Conservation (phyloP, 2,113 vertebrate genomes). For the Genyomyrus donnyi region DNA sequence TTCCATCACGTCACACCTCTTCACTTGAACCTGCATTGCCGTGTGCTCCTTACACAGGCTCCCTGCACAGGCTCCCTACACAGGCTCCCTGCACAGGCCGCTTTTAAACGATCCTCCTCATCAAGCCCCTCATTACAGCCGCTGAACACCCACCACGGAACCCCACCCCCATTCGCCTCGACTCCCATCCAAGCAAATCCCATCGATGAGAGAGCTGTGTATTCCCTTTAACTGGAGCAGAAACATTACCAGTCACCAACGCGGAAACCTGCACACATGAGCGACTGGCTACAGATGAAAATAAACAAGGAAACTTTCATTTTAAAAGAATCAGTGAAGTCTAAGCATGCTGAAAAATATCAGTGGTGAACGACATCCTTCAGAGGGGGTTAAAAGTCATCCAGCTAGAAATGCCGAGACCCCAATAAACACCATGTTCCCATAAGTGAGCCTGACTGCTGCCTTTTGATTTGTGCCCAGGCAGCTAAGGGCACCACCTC, state of each 20-base stretch:
- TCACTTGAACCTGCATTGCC: background rate
- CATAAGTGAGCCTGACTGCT: background rate
- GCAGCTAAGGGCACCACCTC: background rate
- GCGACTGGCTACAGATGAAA: slow-evolving; percentile 17
- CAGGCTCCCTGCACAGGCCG: too few relatives aligned
- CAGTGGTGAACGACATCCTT: too few relatives aligned
- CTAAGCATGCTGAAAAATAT: background rate
- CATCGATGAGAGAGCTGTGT: slow-evolving; percentile 47
- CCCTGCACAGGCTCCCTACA: too few relatives aligned
- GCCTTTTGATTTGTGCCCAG: background rate
- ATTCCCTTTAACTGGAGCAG: slow-evolving; percentile 61
- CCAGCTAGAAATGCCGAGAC: background rate
- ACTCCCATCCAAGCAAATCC: slow-evolving; percentile 39
- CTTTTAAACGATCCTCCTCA: background rate
- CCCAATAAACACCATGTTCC: background rate
- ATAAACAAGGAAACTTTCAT: slow-evolving; percentile 11
- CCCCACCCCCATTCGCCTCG: slow-evolving; percentile 1
- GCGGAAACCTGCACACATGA: slow-evolving; percentile 31
- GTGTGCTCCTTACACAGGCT: background rate
- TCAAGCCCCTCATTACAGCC: background rate
- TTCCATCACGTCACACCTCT: slow-evolving; percentile 29
- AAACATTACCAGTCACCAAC: slow-evolving; percentile 51
- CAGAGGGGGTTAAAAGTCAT: background rate
- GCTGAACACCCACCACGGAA: background rate
- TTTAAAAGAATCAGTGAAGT: background rate